These are phyloP conservation scores for Perithous albicinctus DNA, from an alignment of 2,888 invertebrate species.

Conservation along the genomic window DNA sequence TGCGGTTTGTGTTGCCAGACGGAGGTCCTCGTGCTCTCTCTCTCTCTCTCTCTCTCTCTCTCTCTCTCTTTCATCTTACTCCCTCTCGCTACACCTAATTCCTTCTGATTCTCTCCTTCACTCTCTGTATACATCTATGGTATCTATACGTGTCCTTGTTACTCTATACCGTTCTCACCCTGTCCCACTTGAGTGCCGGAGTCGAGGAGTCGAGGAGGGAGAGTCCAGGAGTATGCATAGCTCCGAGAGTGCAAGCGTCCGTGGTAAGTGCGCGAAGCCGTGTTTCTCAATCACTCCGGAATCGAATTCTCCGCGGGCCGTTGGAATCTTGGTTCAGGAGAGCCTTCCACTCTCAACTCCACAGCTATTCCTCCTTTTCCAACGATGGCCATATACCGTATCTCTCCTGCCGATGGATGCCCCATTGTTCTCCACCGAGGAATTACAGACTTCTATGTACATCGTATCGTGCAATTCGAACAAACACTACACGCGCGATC, in stretches of 20 bases:
- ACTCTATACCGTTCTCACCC: slow-evolving; percentile 3
- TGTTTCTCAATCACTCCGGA: slow-evolving; percentile 68
- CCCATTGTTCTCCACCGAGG: slow-evolving; percentile 58
- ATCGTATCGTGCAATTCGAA: slow-evolving; percentile 54
- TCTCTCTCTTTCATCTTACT: slow-evolving; percentile 57
- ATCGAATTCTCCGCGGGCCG: slow-evolving; percentile 69
- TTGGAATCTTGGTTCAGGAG: slow-evolving; percentile 39
- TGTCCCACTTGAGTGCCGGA: neutral
- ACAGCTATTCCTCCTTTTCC: slow-evolving; percentile 26
- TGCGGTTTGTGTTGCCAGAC: slow-evolving; percentile 51
- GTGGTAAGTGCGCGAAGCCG: slow-evolving; percentile 60
- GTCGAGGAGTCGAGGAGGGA: too few species aligned
- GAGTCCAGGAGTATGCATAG: slow-evolving; percentile 20
- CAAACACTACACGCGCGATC: slow-evolving; percentile 2
- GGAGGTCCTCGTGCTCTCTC: too few species aligned
- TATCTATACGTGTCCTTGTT: neutral
- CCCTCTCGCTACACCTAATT: slow-evolving; percentile 44
- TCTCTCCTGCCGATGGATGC: slow-evolving; percentile 31
- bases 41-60: too few species aligned
- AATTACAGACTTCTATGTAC: slow-evolving; percentile 56
- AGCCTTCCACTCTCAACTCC: slow-evolving; percentile 13
- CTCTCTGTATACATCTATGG: slow-evolving; percentile 3
- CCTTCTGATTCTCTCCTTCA: slow-evolving; percentile 35
- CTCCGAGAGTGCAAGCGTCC: slow-evolving; percentile 53
- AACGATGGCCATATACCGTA: neutral